A percentile compares a stretch with the other conserved stretches of the same genome.
phyloP scores from a whole-genome alignment of 2,888 invertebrate species.

The Campaea margaritaria region DNA sequence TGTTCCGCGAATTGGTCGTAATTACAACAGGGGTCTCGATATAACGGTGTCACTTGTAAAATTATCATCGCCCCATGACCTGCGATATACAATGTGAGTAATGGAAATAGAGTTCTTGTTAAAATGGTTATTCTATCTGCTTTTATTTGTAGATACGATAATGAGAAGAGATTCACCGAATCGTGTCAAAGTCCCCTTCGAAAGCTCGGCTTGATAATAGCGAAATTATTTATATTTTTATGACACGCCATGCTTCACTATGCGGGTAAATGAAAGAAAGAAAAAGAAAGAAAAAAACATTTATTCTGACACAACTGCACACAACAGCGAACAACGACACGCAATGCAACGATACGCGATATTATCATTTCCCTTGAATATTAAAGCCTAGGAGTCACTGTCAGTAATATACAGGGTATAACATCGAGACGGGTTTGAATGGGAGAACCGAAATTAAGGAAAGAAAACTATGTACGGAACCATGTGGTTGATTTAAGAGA shows the following conservation, averaged over 20 bases:
- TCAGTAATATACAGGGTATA: too few species aligned
- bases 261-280: not conserved
- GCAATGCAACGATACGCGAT: too few species aligned
- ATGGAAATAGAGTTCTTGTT: not conserved
- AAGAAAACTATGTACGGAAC: too few species aligned
- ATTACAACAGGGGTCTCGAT: not conserved
- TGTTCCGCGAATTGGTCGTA: not conserved
- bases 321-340: too few species aligned
- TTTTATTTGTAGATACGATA: constrained; percentile 35
- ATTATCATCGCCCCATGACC: not conserved
- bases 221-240: not conserved
- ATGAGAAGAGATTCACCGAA: constrained; percentile 47
- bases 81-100: too few species aligned
- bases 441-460: too few species aligned
- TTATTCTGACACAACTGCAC: too few species aligned
- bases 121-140: constrained; percentile 1
- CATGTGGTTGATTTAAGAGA: too few species aligned
- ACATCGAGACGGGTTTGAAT: too few species aligned
- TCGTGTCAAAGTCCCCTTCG: constrained; percentile 42
- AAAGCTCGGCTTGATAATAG: constrained; percentile 10
- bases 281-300: too few species aligned
- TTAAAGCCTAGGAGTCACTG: too few species aligned
- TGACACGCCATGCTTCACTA: not conserved
- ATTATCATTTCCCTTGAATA: too few species aligned
- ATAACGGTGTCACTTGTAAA: not conserved